Percentiles rank a stretch among this genome's conserved stretches.
These are phyloP conservation scores for Todus mexicanus DNA, from an alignment of 2,797 vertebrate species.

Conservation along the genomic window DNA sequence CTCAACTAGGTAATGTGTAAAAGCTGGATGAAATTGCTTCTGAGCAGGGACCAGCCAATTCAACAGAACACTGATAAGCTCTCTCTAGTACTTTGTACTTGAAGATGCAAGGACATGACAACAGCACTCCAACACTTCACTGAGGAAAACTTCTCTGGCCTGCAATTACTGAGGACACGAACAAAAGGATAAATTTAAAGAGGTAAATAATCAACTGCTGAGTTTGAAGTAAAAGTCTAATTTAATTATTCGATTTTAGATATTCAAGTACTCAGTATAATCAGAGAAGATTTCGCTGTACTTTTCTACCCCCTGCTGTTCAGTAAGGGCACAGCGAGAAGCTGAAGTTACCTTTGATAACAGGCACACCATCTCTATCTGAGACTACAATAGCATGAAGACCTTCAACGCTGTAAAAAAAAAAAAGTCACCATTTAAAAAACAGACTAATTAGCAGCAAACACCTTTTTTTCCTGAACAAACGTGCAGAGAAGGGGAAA, in stretches of 20 bases:
- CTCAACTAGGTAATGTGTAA: accelerated
- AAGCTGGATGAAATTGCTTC: background rate
- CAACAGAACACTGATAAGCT: background rate
- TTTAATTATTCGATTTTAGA: background rate
- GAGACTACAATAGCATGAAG: conserved; percentile 95
- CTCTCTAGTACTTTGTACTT: background rate
- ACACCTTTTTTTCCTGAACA: background rate
- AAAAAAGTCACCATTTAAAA: background rate
- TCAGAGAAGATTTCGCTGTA: background rate
- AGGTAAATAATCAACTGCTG: background rate
- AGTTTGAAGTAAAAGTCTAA: background rate
- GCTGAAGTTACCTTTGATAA: conserved; percentile 88
- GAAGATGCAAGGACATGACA: background rate
- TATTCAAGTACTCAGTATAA: accelerated
- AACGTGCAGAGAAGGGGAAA: background rate
- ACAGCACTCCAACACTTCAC: no score
- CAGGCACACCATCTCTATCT: conserved; percentile 92
- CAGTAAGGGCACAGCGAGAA: background rate
- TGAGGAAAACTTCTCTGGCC: background rate
- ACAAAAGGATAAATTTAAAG: background rate
- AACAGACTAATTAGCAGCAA: background rate
- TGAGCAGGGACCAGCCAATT: background rate
- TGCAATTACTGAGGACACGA: background rate
- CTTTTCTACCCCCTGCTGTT: background rate
- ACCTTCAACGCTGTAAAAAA: conserved; percentile 84